phyloP scores from a whole-genome alignment of 1,140 invertebrate genomes.

The Drosophila saltans region DNA sequence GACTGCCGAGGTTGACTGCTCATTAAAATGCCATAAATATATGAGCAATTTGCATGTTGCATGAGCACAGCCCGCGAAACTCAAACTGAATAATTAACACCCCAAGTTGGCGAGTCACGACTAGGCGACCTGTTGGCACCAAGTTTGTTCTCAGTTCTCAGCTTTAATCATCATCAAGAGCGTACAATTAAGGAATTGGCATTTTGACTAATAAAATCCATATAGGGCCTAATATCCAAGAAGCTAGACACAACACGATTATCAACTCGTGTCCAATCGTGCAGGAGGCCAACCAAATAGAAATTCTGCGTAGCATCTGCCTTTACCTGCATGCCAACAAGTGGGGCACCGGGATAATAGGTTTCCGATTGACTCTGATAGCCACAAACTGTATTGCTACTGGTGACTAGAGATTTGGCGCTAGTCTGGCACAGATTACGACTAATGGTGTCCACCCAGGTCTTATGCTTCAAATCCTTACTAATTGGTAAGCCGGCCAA shows the following conservation, averaged over 20 bases:
- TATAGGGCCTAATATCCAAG: slow-evolving; percentile 50
- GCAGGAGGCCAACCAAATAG: slow-evolving; percentile 56
- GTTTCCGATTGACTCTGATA: slow-evolving; percentile 16
- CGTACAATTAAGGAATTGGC: slow-evolving; percentile 45
- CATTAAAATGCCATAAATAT: slow-evolving; percentile 71
- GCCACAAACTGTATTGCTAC: slow-evolving; percentile 54
- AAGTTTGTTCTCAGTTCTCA: neutral
- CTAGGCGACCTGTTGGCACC: slow-evolving; percentile 54
- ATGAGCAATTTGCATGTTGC: slow-evolving; percentile 73
- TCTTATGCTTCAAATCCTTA: slow-evolving; percentile 38
- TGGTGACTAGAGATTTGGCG: slow-evolving; percentile 38
- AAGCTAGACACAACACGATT: slow-evolving; percentile 49
- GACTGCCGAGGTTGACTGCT: slow-evolving; percentile 44
- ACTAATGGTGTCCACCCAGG: slow-evolving; percentile 58
- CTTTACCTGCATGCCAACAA: slow-evolving; percentile 62
- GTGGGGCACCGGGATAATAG: slow-evolving; percentile 49
- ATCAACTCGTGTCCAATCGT: slow-evolving; percentile 36
- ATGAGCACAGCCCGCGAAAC: slow-evolving; percentile 36
- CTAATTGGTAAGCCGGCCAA: slow-evolving; percentile 44
- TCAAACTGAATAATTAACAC: slow-evolving; percentile 69
- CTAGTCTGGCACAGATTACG: slow-evolving; percentile 35
- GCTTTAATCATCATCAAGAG: slow-evolving; percentile 38
- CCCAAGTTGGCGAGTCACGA: slow-evolving; percentile 21
- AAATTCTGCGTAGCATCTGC: slow-evolving; percentile 40
- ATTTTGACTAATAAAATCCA: slow-evolving; percentile 57